These are phyloP conservation scores for Laupala kohalensis DNA, from an alignment of 1,140 invertebrate species.

Conservation along the genomic window DNA sequence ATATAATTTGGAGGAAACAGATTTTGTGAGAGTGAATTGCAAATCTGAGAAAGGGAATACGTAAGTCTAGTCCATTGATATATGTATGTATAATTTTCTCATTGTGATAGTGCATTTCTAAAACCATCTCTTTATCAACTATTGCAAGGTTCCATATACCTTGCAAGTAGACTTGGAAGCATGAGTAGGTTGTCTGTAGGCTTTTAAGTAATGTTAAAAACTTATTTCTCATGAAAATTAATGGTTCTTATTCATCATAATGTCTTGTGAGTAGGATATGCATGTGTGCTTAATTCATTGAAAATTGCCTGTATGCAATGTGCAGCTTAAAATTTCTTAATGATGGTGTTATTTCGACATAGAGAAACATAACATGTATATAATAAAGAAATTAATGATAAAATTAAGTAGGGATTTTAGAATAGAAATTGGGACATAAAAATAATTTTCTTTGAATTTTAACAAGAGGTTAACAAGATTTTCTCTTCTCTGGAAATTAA, in stretches of 20 bases:
- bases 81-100: background rate
- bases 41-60: constrained; percentile 32
- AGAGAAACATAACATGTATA: too few species aligned
- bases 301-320: background rate
- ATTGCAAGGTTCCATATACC: background rate
- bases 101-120: background rate
- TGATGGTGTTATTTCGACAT: too few species aligned
- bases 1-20: constrained; percentile 45
- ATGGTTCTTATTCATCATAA: background rate
- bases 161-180: background rate
- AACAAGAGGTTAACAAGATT: too few species aligned
- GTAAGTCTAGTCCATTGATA: constrained; percentile 24
- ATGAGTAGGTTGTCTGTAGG: background rate
- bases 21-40: constrained; percentile 49
- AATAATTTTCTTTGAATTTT: too few species aligned
- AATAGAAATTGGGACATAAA: background rate
- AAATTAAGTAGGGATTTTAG: background rate
- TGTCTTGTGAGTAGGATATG: constrained; percentile 5
- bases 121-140: background rate
- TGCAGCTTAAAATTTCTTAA: background rate
- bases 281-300: background rate
- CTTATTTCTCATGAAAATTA: constrained; percentile 2
- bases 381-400: constrained; percentile 7
- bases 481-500: too few species aligned
- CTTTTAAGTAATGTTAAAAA: background rate